Conservation (phyloP, 2,113 vertebrate genomes). For the Phycodurus eques region DNA sequence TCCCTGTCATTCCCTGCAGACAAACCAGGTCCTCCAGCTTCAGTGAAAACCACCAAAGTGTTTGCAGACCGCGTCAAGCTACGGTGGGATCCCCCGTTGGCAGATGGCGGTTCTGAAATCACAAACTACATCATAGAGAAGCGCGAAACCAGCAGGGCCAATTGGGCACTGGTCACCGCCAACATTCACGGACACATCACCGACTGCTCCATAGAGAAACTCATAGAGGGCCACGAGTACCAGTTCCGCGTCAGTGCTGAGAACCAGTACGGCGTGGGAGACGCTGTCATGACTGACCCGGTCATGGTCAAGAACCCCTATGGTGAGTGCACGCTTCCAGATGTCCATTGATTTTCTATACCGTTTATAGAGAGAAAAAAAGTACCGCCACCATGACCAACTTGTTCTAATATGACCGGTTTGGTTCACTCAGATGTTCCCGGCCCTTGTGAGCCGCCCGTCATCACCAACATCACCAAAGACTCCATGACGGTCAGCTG, state of each 20-base stretch:
- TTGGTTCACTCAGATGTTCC: slow-evolving; percentile 82
- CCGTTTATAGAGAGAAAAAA: neutral
- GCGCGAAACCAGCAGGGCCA: slow-evolving; percentile 95
- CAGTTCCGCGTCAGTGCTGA: slow-evolving; percentile 96
- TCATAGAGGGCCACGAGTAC: slow-evolving; percentile 98
- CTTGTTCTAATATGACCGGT: neutral
- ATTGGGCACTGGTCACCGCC: slow-evolving; percentile 93
- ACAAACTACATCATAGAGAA: slow-evolving; percentile 98
- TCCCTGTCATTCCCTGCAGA: slow-evolving; percentile 67
- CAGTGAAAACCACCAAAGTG: slow-evolving; percentile 86
- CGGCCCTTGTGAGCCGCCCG: slow-evolving; percentile 88
- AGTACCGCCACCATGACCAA: neutral
- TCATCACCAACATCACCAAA: slow-evolving; percentile 93
- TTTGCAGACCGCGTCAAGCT: slow-evolving; percentile 89
- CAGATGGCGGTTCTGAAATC: slow-evolving; percentile 97
- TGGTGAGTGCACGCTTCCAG: slow-evolving; percentile 66
- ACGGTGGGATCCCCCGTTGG: slow-evolving; percentile 90
- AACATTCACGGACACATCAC: slow-evolving; percentile 84
- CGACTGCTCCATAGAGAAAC: slow-evolving; percentile 89
- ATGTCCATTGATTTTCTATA: neutral
- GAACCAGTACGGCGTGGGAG: slow-evolving; percentile 95
- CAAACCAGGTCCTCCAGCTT: slow-evolving; percentile 94
- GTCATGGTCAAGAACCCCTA: slow-evolving; percentile 94
- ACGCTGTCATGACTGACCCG: slow-evolving; percentile 82
- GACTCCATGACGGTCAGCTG: slow-evolving; percentile 98